Conservation (phyloP, 2,113 vertebrate genomes). For the Prunella fulvescens region DNA sequence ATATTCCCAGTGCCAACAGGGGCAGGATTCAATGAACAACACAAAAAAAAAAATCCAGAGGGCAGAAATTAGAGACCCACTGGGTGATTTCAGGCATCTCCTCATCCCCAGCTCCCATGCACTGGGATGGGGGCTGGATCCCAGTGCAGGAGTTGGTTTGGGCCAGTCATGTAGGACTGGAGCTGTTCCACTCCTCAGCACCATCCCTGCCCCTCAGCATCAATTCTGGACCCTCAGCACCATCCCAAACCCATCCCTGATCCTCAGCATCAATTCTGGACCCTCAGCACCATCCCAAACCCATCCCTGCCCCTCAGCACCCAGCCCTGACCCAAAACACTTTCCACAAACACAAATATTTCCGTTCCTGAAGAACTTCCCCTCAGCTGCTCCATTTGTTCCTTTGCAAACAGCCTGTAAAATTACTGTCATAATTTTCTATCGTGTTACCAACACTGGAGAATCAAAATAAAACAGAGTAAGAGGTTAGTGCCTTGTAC, state of each 20-base stretch:
- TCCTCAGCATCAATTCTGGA: too few species aligned
- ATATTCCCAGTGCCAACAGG: not conserved
- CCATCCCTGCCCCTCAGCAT: too few species aligned
- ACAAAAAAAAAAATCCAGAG: not conserved
- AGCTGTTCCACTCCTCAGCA: not conserved
- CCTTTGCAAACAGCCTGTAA: not conserved
- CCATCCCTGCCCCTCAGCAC: not conserved
- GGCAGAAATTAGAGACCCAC: not conserved
- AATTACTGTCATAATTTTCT: not conserved
- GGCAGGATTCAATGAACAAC: not conserved
- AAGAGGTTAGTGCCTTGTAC: not conserved
- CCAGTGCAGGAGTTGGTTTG: not conserved
- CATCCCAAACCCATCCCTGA: too few species aligned
- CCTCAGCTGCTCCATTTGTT: not conserved
- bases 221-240: not conserved
- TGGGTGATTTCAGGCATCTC: not conserved
- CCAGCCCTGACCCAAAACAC: not conserved
- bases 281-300: not conserved
- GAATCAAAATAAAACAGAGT: not conserved
- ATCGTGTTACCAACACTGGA: not conserved
- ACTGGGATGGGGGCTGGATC: not conserved
- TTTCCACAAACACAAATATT: not conserved
- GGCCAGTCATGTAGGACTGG: not conserved
- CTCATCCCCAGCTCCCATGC: not conserved
- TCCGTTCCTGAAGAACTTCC: not conserved